Evolutionary conservation across 2,797 vertebrate species (phyloP), one percentile per base, ranked within the genome.

Genomic region (Sebastes variabilis): DNA sequence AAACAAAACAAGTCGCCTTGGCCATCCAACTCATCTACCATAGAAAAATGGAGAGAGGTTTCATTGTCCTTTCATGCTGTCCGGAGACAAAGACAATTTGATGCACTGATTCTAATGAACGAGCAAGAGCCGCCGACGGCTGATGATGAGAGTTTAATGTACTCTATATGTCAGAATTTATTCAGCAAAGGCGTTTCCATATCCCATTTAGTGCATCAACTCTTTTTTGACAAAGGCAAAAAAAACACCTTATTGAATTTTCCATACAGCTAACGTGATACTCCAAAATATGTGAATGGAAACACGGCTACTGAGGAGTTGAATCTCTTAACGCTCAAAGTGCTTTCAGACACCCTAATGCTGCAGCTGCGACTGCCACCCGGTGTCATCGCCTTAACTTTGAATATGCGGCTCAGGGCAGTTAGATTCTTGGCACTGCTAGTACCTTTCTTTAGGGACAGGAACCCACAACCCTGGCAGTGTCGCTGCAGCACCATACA

Each of bases 121-220:
- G 13, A 38, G 36, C 36, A 38, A 0, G 13, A 0, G 13, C 36
- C 13, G 5, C 36, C 36, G 36, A 38, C 13, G 13, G 36, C 36
- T 38, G 36, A 38, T 14, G 36, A 38, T 38, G 36, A 0, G 36
- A 38, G 36, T 38, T 14, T 38, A 38, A 38, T 38, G 36, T 38
- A 0, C 36, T 0, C 13, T 6, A 38, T 38, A 38, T 2, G 13
- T 38, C n/a, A 38, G 36, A 38, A 38, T 38, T 38, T 38, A 38
- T 38, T 38, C 36, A 4, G 36, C 36, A 38, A 13, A 38, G 12
- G 36, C 36, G 36, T 36, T 36, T 36, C 36, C 56, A 59, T 16
- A 59, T 16, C 6, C 7, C 56, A 16, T 27, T 58, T 56, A 25
- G 11, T 24, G 54, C 22, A 24, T 24, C 9, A 7, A 56, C 55